These are phyloP conservation scores for Podabrus alpinus DNA, from an alignment of 2,888 invertebrate species.

Conservation along the genomic window DNA sequence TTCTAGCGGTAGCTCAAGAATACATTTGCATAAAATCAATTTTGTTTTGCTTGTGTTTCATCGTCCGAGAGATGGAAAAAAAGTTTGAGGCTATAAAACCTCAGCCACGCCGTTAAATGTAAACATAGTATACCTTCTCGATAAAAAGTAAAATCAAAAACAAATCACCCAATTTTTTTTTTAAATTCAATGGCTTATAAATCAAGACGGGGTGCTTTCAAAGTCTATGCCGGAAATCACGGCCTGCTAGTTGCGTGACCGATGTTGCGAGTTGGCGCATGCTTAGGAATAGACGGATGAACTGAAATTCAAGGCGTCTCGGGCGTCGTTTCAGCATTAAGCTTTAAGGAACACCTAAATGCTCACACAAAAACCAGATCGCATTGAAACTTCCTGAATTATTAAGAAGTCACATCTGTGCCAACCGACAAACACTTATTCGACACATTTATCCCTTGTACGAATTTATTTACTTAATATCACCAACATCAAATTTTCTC, in stretches of 20 bases:
- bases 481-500: neutral
- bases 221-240: conserved; percentile 35
- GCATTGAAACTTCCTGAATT: conserved; percentile 19
- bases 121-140: neutral
- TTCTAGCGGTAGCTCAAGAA: conserved; percentile 15
- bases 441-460: conserved; percentile 4
- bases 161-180: neutral
- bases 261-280: conserved; percentile 26
- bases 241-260: conserved; percentile 35
- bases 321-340: conserved; percentile 27
- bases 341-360: conserved; percentile 23
- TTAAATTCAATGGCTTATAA: neutral
- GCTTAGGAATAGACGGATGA: conserved; percentile 20
- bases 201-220: conserved; percentile 23
- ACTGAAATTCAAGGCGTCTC: conserved; percentile 27
- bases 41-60: conserved; percentile 14
- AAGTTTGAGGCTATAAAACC: neutral
- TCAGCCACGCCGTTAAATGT: neutral
- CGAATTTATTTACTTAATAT: conserved; percentile 1
- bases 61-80: conserved; percentile 7
- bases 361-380: conserved; percentile 15
- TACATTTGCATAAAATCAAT: conserved; percentile 27
- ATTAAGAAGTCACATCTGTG: conserved; percentile 22
- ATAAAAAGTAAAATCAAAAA: neutral
- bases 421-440: conserved; percentile 13